Percentiles rank a stretch among this genome's conserved stretches.
Conservation (phyloP, 2,797 vertebrate species). For the Gadopsis bispinosus region DNA sequence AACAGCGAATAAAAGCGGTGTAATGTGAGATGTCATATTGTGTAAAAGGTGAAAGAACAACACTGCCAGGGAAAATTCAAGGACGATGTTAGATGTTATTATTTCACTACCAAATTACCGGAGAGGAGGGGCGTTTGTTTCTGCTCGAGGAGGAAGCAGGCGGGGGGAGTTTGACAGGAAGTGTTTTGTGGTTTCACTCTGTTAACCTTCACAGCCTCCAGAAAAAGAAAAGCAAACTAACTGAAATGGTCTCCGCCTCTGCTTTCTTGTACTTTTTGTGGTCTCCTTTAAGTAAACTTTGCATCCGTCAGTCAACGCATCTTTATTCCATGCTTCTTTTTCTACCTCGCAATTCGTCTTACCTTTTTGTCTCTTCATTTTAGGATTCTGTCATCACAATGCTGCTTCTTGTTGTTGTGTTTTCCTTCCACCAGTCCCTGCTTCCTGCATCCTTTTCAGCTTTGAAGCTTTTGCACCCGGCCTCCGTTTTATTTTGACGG, state of each 20-base stretch:
- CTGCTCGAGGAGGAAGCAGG: not conserved
- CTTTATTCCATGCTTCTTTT: not conserved
- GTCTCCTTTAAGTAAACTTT: not conserved
- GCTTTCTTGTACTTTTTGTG: not conserved
- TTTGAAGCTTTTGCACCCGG: not conserved
- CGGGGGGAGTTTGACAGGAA: conserved; percentile 9
- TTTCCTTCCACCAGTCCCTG: not conserved
- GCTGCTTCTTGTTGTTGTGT: not conserved
- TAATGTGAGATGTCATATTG: conserved; percentile 27
- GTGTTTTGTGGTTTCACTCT: conserved; percentile 3
- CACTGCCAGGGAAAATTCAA: not conserved
- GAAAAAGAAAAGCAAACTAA: not conserved
- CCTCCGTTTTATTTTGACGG: not conserved
- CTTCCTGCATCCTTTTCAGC: not conserved
- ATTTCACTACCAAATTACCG: not conserved
- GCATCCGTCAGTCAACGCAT: not conserved
- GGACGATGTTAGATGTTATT: not conserved
- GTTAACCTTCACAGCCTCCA: not conserved
- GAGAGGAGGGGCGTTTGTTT: not conserved
- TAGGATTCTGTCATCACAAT: not conserved
- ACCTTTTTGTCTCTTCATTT: not conserved
- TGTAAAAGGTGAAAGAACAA: conserved; percentile 36
- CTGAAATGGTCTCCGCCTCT: not conserved
- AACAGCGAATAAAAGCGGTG: not conserved
- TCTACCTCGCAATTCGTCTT: not conserved